These are phyloP conservation scores for Thermophis baileyi DNA, from an alignment of 2,113 vertebrate genomes.

Conservation along the genomic window DNA sequence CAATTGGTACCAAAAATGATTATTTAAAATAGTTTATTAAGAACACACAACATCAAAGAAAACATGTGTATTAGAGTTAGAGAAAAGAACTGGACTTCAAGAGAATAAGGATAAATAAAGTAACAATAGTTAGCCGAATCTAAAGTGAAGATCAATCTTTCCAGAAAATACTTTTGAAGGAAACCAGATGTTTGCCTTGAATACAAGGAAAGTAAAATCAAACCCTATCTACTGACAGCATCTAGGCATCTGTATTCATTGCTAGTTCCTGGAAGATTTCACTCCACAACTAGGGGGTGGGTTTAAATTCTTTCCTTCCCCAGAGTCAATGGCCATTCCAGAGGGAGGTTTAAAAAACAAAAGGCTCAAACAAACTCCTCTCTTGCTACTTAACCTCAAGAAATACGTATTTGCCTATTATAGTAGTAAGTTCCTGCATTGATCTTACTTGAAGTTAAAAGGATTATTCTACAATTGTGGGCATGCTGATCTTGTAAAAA, in stretches of 20 bases:
- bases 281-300: not conserved
- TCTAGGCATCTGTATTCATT: not conserved
- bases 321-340: not conserved
- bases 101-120: not conserved
- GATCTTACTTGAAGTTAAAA: not conserved
- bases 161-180: not conserved
- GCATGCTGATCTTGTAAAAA: not conserved
- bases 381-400: not conserved
- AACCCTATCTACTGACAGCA: not conserved
- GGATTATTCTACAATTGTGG: not conserved
- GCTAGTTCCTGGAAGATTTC: not conserved
- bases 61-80: not conserved
- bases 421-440: not conserved
- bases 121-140: not conserved
- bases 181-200: not conserved
- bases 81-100: not conserved
- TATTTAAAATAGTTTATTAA: not conserved
- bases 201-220: not conserved
- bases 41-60: not conserved
- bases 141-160: not conserved
- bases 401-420: not conserved
- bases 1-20: not conserved
- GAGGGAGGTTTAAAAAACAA: not conserved
- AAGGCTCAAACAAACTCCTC: not conserved
- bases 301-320: not conserved